These are phyloP conservation scores for Amblyopsis hoosieri DNA, from an alignment of 2,797 vertebrate genomes.

Conservation along the genomic window DNA sequence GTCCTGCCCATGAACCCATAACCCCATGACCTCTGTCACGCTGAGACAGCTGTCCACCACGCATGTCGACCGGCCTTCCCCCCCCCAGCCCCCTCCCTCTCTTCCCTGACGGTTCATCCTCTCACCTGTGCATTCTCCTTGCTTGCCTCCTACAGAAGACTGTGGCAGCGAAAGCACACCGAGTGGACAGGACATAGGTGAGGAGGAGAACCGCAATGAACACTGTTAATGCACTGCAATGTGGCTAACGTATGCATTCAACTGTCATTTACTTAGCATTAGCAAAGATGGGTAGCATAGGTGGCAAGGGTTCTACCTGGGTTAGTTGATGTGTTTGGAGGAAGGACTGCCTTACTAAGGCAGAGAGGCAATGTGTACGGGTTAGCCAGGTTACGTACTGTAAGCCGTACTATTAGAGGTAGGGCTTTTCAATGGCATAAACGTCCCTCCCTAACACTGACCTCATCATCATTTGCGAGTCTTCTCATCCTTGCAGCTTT, in stretches of 20 bases:
- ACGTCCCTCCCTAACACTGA: too few species aligned
- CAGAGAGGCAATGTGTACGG: too few species aligned
- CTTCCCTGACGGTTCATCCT: slow-evolving; percentile 7
- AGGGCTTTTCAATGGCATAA: too few species aligned
- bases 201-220: slow-evolving; percentile 54
- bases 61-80: neutral
- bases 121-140: slow-evolving; percentile 47
- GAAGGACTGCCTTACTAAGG: neutral
- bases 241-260: slow-evolving; percentile 28
- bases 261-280: slow-evolving; percentile 17
- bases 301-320: neutral
- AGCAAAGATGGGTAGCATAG: neutral
- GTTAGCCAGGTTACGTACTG: too few species aligned
- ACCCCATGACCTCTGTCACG: neutral
- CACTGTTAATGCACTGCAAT: slow-evolving; percentile 25
- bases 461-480: too few species aligned
- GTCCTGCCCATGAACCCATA: neutral
- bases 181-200: slow-evolving; percentile 90
- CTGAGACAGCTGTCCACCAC: neutral
- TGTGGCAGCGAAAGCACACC: slow-evolving; percentile 86
- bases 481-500: neutral
- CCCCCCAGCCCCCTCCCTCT: slow-evolving; percentile 10
- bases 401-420: too few species aligned
- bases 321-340: neutral
- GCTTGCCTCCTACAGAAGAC: slow-evolving; percentile 80